A percentile compares a stretch with the other conserved stretches of the same genome.
Conservation (phyloP, 2,888 invertebrate species). For the Crocallis elinguaria region DNA sequence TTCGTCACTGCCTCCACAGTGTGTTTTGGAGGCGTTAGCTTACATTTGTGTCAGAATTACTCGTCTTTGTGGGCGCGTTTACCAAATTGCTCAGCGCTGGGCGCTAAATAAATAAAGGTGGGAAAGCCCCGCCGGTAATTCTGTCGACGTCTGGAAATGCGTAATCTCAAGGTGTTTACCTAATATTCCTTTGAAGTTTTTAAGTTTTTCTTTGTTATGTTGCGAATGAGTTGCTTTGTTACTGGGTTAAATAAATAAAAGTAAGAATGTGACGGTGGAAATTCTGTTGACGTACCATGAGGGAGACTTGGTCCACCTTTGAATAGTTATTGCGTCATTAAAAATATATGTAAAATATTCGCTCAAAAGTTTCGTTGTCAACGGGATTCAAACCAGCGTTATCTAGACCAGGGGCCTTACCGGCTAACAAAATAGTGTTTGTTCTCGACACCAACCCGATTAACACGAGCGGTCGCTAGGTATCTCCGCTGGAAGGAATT, state of each 20-base stretch:
- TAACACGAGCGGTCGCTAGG: no score
- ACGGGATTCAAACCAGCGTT: no score
- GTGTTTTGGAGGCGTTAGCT: constrained; percentile 15
- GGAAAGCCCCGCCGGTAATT: constrained; percentile 22
- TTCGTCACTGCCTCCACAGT: constrained; percentile 8
- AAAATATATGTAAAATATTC: no score
- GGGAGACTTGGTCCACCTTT: no score
- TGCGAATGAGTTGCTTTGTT: neutral
- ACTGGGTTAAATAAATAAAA: neutral
- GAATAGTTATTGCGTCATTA: no score
- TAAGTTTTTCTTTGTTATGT: constrained; percentile 2
- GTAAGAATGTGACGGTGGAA: neutral
- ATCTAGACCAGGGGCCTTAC: no score
- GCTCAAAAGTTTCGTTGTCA: no score
- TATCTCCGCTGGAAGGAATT: no score
- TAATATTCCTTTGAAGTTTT: constrained; percentile 19
- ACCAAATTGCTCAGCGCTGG: constrained; percentile 35
- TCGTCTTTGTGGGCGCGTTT: constrained; percentile 37
- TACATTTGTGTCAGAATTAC: constrained; percentile 30
- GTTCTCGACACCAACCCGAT: no score
- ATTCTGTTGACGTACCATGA: neutral
- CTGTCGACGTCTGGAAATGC: constrained; percentile 14
- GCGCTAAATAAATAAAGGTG: constrained; percentile 36
- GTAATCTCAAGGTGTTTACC: constrained; percentile 14
- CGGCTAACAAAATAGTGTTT: no score